These are phyloP conservation scores for Drosophila hamatofila DNA, from an alignment of 2,888 invertebrate genomes.

Conservation along the genomic window DNA sequence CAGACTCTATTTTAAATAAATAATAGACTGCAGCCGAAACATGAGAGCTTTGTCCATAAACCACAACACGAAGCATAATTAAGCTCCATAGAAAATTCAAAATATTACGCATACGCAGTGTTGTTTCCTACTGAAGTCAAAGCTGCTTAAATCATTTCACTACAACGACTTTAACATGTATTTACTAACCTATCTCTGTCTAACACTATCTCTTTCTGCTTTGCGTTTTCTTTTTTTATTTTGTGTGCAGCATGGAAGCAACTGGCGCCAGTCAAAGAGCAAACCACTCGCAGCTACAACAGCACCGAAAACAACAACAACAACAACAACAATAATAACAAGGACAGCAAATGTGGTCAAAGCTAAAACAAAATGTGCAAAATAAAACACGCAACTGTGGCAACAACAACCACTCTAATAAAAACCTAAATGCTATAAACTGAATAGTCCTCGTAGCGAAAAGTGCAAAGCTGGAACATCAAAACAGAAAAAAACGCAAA, in stretches of 20 bases:
- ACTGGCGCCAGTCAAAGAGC: conserved; percentile 48
- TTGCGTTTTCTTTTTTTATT: neutral
- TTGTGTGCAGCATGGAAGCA: conserved; percentile 49
- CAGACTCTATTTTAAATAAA: conserved; percentile 23
- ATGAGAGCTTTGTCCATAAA: conserved; percentile 9
- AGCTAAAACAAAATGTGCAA: conserved; percentile 66
- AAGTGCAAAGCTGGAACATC: conserved; percentile 26
- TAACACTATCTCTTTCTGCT: conserved; percentile 3
- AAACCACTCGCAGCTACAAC: conserved; percentile 8
- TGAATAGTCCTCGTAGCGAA: conserved; percentile 30
- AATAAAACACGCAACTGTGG: conserved; percentile 70
- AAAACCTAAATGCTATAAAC: conserved; percentile 55
- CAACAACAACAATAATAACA: conserved; percentile 24
- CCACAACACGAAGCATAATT: conserved; percentile 38
- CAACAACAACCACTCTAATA: conserved; percentile 26
- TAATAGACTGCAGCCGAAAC: conserved; percentile 9
- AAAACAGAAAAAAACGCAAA: neutral
- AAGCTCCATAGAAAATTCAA: neutral
- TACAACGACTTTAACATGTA: conserved; percentile 34
- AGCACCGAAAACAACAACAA: conserved; percentile 22
- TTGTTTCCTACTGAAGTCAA: conserved; percentile 15
- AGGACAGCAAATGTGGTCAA: conserved; percentile 53
- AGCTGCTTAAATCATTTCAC: conserved; percentile 34
- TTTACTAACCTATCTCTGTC: conserved; percentile 11
- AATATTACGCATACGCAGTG: conserved; percentile 31